Base-by-base conservation (phyloP, 2,888 invertebrate genomes). In the Tuberolachnus salignus region DNA sequence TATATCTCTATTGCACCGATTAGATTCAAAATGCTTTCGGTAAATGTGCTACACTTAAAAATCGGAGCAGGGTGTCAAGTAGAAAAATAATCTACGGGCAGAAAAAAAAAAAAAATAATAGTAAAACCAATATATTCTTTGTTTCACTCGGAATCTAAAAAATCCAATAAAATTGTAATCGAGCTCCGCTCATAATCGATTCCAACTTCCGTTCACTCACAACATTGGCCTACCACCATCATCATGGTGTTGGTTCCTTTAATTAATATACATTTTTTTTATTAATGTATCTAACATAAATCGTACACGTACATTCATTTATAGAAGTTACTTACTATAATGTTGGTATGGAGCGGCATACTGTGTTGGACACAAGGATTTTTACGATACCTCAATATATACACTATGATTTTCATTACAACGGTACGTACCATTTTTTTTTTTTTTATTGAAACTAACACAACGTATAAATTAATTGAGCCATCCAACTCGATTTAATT, bases 291-390 rank as follows among this genome's bases (percentile, higher is more conserved):
- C 3, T 42, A 42, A 9, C 19, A 55, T 19, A 34, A 23, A 13
- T 23, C 8, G 13, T 67, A n/a, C 34, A 51, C 1, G 16, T 73
- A 46, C 19, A 19, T 21, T 57, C n/a, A 2, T 14, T 53, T 64
- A 9, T 16, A 75, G 74, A 55, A n/a, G 55, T 46, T 3, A 19
- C 75, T 75, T 14, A 46, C 57, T n/a, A 44, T 26, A 34, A 46
- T 75, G 46, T n/a, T 75, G 26, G 23, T 55, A 19, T 66, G 42
- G 55, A 67, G 55, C 13, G 57, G 46, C 42, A 1, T 13, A n/a
- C 55, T 49, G 34, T 75, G 42, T 57, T 75, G 75, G 75, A 4
- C 64, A 16, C n/a, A 57, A 19, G 66, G 66, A 14, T 57, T 75
- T 16, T 19, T 75, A 19, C 46, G 4, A 4, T 1, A 26, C 11